Conservation (phyloP, 35 echinoderm and acorn worm genomes). For the Apostichopus parvimensis region DNA sequence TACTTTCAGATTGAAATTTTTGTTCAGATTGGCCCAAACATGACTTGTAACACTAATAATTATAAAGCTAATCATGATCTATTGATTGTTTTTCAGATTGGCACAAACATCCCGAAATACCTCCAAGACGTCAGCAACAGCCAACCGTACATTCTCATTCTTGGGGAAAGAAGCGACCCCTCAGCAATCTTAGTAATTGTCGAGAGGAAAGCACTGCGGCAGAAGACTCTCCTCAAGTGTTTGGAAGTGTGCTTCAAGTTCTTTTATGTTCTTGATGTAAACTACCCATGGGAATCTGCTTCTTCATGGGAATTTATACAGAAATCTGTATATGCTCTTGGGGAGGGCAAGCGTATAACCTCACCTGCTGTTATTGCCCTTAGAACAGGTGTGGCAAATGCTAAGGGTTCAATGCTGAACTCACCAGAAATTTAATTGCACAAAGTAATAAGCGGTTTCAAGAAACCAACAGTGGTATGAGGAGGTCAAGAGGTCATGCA, state of each 20-base stretch:
- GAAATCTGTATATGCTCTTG: no score
- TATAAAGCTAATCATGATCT: no score
- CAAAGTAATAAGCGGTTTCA: no score
- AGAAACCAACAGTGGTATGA: neutral
- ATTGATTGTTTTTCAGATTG: no score
- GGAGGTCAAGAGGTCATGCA: no score
- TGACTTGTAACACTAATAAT: no score
- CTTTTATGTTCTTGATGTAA: no score
- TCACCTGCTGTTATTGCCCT: conserved; percentile 36
- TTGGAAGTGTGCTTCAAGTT: conserved; percentile 27
- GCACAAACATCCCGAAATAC: conserved; percentile 4
- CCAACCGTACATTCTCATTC: conserved; percentile 26
- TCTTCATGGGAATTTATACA: no score
- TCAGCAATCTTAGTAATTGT: neutral
- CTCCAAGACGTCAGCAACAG: neutral
- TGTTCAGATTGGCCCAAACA: no score
- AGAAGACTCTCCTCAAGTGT: neutral
- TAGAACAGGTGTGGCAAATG: neutral
- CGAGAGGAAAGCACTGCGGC: conserved; percentile 13
- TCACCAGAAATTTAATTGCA: neutral
- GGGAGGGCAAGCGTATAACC: no score
- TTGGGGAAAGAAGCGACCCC: conserved; percentile 9
- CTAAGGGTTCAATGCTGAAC: neutral
- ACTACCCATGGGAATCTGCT: no score
- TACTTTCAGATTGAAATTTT: no score